Evolutionary conservation across 2,797 vertebrate genomes (phyloP), one percentile per base, ranked within the genome.

Genomic region (Danionella dracula): DNA sequence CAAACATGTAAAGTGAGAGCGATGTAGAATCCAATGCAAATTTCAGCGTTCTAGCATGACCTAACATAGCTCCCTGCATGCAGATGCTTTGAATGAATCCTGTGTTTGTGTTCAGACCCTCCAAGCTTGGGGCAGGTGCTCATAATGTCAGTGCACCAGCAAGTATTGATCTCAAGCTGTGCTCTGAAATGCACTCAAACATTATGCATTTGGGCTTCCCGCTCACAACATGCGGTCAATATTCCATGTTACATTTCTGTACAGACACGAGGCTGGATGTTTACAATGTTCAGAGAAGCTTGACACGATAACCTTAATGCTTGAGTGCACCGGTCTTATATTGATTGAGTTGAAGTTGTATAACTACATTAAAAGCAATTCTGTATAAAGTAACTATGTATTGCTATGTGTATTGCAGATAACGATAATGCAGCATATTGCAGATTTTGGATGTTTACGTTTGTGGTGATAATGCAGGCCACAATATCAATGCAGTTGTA

Each of bases 51-150:
- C 62, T 3, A 12, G 38, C 21, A 2, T 49, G 60, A 46, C 59
- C 60, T 17, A 27, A 40, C 66, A 66, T 9, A 8, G 12, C 45
- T 45, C 17, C 58, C 42, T 42, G 64, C 40, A 50, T 64, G 56
- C 64, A 50, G 48, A 59, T 68, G 27, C 42, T 40, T 60, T 8
- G 46, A 57, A 58, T 44, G 51, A 64, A 55, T 46, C 20, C 27
- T 41, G 21, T 20, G 45, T 19, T 51, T 51, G 29, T 68, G 51
- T 51, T 64, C 51, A 35, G 45, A 50, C 46, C n/a, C 15, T 38
- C 19, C 9, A 44, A 31, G 40, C 55, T 4, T 29, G 42, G 10
- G 49, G 20, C 46, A 68, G 21, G 31, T 61, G 44, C 55, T 34
- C 16, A 6, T 56, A n/a, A 53, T 29, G 38, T 42, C 57, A 4